phyloP scores from a whole-genome alignment of 2,888 invertebrate species.

The Tiphia femorata region DNA sequence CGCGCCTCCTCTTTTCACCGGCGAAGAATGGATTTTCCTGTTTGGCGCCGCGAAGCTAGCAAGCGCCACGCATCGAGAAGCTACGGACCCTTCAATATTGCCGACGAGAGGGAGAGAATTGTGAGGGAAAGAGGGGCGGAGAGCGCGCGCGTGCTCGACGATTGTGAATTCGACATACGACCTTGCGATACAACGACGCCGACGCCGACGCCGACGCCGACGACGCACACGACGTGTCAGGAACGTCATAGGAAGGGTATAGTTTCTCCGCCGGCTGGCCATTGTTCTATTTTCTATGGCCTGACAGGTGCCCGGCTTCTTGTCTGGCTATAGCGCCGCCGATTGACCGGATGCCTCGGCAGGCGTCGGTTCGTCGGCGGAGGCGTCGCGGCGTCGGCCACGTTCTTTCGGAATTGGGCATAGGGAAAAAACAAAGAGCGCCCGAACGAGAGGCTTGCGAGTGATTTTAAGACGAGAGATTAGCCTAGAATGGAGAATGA shows the following conservation, averaged over 20 bases:
- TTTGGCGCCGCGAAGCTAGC: not conserved
- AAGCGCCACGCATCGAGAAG: too few species aligned
- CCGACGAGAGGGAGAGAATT: not conserved
- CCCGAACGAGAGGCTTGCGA: too few species aligned
- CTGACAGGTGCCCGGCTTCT: constrained; percentile 23
- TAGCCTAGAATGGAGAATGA: too few species aligned
- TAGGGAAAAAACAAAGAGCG: too few species aligned
- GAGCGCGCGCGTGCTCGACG: not conserved
- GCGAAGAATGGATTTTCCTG: not conserved
- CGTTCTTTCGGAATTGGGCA: too few species aligned
- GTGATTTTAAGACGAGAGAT: too few species aligned
- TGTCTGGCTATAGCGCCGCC: constrained; percentile 5
- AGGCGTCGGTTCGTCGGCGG: constrained; percentile 3
- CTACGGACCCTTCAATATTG: not conserved
- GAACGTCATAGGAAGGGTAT: constrained; percentile 14
- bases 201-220: not conserved
- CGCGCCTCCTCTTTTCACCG: too few species aligned
- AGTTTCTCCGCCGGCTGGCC: constrained; percentile 13
- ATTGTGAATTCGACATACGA: constrained; percentile 25
- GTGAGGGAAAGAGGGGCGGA: not conserved
- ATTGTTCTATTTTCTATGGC: constrained; percentile 27
- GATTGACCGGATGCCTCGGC: constrained; percentile 16
- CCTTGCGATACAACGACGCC: constrained; percentile 26
- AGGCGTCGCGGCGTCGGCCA: not conserved
- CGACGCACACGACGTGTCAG: constrained; percentile 26